These are phyloP conservation scores for Thymallus thymallus DNA, from an alignment of 2,113 vertebrate species.

Conservation along the genomic window DNA sequence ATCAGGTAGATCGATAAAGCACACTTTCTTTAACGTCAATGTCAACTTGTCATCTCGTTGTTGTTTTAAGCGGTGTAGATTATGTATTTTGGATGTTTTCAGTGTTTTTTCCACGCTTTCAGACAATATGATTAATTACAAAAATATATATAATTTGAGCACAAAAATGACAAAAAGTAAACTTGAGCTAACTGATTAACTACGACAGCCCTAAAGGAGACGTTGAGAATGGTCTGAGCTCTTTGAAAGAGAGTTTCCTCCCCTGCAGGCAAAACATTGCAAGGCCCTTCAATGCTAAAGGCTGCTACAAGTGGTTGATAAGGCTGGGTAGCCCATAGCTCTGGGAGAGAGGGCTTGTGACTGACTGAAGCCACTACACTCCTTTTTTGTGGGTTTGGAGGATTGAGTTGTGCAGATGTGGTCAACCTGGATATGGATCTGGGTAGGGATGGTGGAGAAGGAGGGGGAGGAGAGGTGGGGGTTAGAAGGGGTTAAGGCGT, in stretches of 20 bases:
- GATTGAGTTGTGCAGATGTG: background rate
- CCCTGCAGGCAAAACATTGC: constrained; percentile 55
- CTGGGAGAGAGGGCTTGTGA: background rate
- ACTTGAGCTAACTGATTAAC: too few species aligned
- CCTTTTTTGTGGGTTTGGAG: background rate
- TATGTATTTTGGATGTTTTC: too few species aligned
- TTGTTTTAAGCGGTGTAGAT: too few species aligned
- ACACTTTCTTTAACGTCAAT: too few species aligned
- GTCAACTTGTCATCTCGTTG: too few species aligned
- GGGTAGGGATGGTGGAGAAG: background rate
- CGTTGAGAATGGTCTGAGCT: constrained; percentile 33
- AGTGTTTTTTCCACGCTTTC: too few species aligned
- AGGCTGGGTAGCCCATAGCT: constrained; percentile 20
- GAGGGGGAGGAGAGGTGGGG: background rate
- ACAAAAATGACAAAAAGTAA: too few species aligned
- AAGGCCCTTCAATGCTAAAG: constrained; percentile 63
- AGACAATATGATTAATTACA: too few species aligned
- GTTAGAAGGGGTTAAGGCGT: background rate
- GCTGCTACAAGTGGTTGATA: constrained; percentile 60
- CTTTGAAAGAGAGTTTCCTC: constrained; percentile 71
- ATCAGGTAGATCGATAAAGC: too few species aligned
- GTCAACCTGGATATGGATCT: background rate
- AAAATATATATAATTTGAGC: too few species aligned
- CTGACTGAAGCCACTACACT: background rate
- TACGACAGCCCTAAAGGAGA: background rate